Evolutionary conservation across 1,140 invertebrate genomes (phyloP).

Genomic region (Triops longicaudatus): DNA sequence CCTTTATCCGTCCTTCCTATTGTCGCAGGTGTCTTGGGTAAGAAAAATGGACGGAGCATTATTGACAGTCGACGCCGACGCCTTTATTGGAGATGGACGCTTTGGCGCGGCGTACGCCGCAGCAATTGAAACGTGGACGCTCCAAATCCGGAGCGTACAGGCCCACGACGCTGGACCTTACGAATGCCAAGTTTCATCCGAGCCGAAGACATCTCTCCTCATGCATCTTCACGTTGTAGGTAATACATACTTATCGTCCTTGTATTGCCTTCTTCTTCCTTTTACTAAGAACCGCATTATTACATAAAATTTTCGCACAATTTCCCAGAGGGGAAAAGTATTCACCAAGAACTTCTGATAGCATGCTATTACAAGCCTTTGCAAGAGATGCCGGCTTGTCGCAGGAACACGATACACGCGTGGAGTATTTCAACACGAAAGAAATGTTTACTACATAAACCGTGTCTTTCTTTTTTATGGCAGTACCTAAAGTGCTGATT

Average conservation of each 20-base stretch:
- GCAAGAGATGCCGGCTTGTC: no score
- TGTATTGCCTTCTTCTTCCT: not conserved
- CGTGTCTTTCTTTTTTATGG: not conserved
- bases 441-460: not conserved
- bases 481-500: slow-evolving; percentile 27
- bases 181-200: slow-evolving; percentile 87
- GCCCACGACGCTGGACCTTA: slow-evolving; percentile 78
- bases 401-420: no score
- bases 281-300: not conserved
- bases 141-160: slow-evolving; percentile 66
- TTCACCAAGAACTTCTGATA: no score
- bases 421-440: no score
- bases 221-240: slow-evolving; percentile 81
- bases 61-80: slow-evolving; percentile 78
- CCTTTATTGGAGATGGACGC: slow-evolving; percentile 81
- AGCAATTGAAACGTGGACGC: slow-evolving; percentile 72
- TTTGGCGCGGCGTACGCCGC: slow-evolving; percentile 70
- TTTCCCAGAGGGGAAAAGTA: no score
- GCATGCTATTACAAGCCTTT: no score
- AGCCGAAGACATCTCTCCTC: slow-evolving; percentile 83
- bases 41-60: slow-evolving; percentile 78
- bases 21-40: slow-evolving; percentile 69
- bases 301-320: not conserved
- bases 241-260: slow-evolving; percentile 36
- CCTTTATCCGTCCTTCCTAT: not conserved